Evolutionary conservation across 2,888 invertebrate species (phyloP), one percentile per base, ranked within the genome.

Genomic region (Tenthredo scrophulariae): DNA sequence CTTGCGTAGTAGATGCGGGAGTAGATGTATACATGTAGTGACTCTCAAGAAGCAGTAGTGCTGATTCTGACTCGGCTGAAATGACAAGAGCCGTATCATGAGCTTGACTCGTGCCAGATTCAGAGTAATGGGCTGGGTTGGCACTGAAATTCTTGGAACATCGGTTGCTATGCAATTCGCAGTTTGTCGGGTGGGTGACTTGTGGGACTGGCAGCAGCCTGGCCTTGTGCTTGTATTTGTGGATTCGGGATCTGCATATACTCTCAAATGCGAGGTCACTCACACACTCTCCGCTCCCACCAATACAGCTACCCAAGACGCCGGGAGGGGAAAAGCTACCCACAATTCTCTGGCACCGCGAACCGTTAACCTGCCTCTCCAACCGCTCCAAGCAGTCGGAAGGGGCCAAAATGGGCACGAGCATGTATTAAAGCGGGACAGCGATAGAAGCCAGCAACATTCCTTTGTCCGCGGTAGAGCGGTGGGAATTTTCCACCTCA

Each of bases 351-450:
- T 83, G 83, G 67, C 83, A 65, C 46, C 65, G 62, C 70, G 70
- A 83, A 83, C 83, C 83, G 83, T 83, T 83, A 83, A 29, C 83
- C 67, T 70, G 50, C 83, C 46, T 65, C 70, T 83, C 83, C 83
- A n/a, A 29, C 67, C 29, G 67, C 65, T 65, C 83, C 83, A 50
- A 70, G 67, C 46, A 67, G 83, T 46, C 67, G 83, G 67, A 26
- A 50, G 70, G 46, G 67, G 46, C 40, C 83, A 83, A 80, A 80
- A 80, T 80, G 62, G 80, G 80, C 58, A 62, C 58, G 80, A 62
- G 50, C 80, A 80, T 80, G 80, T 80, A 80, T 62, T 62, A 22
- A 83, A 83, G 65, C 83, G 29, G 50, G 83, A 65, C 83, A 83
- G 83, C 65, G 37, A 83, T 43, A 83, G 62, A 80, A 80, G 62